A percentile compares a stretch with the other conserved stretches of the same genome.
Conservation (phyloP, 2,113 vertebrate species). For the Bubo blakistoni region DNA sequence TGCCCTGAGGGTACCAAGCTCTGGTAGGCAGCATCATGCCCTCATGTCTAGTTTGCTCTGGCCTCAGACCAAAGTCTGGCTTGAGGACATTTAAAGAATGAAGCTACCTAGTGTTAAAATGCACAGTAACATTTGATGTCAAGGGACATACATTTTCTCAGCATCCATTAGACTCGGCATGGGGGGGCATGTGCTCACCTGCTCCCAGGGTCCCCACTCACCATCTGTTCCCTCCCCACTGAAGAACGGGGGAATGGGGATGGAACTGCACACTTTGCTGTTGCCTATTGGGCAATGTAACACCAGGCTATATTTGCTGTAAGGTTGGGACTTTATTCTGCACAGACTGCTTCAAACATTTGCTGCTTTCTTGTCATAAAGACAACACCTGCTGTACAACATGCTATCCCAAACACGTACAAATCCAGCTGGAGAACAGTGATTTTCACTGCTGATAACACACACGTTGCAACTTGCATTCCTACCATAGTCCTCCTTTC, state of each 20-base stretch:
- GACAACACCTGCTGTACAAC: background rate
- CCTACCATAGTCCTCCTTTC: background rate
- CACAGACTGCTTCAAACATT: background rate
- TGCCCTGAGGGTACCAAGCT: background rate
- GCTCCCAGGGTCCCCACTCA: background rate
- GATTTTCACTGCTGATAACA: background rate
- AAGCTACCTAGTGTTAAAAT: background rate
- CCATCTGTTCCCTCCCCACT: background rate
- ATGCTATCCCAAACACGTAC: background rate
- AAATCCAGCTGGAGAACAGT: background rate
- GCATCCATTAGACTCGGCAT: background rate
- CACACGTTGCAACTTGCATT: background rate
- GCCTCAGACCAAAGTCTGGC: background rate
- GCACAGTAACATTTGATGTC: background rate
- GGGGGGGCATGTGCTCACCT: background rate
- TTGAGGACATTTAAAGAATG: background rate
- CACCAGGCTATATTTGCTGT: background rate
- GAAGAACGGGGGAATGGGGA: background rate
- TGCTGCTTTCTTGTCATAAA: background rate
- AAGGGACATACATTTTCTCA: background rate
- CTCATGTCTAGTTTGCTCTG: background rate
- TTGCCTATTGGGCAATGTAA: background rate
- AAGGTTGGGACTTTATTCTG: background rate
- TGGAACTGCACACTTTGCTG: background rate
- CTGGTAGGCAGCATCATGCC: fast-evolving